Evolutionary conservation across 1,140 invertebrate genomes (phyloP).

Genomic region (Panagrolaimus sp.): DNA sequence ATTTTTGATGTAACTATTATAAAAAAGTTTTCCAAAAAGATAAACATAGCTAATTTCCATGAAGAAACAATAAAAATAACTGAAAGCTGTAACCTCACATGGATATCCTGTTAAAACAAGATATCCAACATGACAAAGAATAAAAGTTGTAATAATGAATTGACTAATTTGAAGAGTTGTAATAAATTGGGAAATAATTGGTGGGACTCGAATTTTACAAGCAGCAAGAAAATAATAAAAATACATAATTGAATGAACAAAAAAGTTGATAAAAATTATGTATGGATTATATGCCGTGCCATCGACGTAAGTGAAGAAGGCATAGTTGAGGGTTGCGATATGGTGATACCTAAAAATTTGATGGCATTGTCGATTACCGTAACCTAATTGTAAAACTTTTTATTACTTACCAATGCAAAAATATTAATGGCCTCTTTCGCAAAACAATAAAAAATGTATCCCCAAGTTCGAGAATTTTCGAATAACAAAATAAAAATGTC

Average conservation of each 20-base stretch:
- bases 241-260: constrained; percentile 89
- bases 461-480: constrained; percentile 58
- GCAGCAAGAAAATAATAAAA: constrained; percentile 86
- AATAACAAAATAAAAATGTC: constrained; percentile 55
- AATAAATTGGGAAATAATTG: constrained; percentile 79
- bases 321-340: constrained; percentile 75
- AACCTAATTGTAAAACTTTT: background rate
- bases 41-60: constrained; percentile 76
- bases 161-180: constrained; percentile 83
- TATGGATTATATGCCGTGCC: constrained; percentile 88
- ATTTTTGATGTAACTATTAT: constrained; percentile 59
- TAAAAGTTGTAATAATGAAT: constrained; percentile 84
- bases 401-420: constrained; percentile 65
- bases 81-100: constrained; percentile 67
- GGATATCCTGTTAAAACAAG: constrained; percentile 59
- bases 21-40: constrained; percentile 64
- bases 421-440: constrained; percentile 55
- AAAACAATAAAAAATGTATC: constrained; percentile 57
- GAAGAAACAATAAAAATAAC: constrained; percentile 78
- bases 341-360: constrained; percentile 65
- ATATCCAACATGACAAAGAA: constrained; percentile 76
- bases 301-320: constrained; percentile 88
- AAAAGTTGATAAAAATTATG: constrained; percentile 98
- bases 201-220: constrained; percentile 78
- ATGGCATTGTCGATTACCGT: too few relatives aligned